Percentiles rank a stretch among this genome's conserved stretches.
These are phyloP conservation scores for Acrobasis repandana DNA, from an alignment of 2,888 invertebrate genomes.

Conservation along the genomic window DNA sequence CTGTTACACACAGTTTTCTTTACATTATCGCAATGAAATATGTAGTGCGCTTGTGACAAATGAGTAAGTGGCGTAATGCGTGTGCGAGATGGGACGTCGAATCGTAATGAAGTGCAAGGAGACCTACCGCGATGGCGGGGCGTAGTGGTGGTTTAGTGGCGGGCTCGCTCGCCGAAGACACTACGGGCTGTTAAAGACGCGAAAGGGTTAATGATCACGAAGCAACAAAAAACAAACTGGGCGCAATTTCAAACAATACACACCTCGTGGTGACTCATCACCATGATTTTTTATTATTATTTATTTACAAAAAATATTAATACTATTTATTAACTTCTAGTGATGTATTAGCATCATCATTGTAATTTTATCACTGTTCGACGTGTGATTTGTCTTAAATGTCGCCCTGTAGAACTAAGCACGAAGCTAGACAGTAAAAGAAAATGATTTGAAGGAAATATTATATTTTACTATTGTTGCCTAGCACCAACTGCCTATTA, in stretches of 20 bases:
- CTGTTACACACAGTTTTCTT: too few relatives aligned
- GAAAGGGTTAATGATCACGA: conserved; percentile 79
- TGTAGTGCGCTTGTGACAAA: too few relatives aligned
- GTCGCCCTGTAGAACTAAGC: conserved; percentile 43
- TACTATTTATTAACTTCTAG: too few relatives aligned
- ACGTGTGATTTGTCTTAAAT: conserved; percentile 1
- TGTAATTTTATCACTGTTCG: background rate
- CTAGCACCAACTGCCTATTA: conserved; percentile 9
- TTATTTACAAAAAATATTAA: too few relatives aligned
- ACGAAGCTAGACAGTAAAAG: conserved; percentile 43
- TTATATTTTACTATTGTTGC: conserved; percentile 15
- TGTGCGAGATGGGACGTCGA: too few relatives aligned
- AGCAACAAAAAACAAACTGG: conserved; percentile 57
- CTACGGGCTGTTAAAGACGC: conserved; percentile 83
- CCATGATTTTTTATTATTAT: too few relatives aligned
- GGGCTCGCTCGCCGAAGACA: conserved; percentile 80
- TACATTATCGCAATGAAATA: too few relatives aligned
- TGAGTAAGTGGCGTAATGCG: too few relatives aligned
- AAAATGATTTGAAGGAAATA: conserved; percentile 33
- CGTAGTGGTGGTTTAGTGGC: conserved; percentile 84
- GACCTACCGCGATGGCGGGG: conserved; percentile 86
- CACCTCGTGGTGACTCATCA: background rate
- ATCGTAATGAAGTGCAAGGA: conserved; percentile 56
- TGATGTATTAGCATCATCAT: too few relatives aligned
- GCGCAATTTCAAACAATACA: background rate